A percentile compares a stretch with the other conserved stretches of the same genome.
These are phyloP conservation scores for Urocyon cinereoargenteus DNA, from an alignment of 2,797 vertebrate genomes.

Conservation along the genomic window DNA sequence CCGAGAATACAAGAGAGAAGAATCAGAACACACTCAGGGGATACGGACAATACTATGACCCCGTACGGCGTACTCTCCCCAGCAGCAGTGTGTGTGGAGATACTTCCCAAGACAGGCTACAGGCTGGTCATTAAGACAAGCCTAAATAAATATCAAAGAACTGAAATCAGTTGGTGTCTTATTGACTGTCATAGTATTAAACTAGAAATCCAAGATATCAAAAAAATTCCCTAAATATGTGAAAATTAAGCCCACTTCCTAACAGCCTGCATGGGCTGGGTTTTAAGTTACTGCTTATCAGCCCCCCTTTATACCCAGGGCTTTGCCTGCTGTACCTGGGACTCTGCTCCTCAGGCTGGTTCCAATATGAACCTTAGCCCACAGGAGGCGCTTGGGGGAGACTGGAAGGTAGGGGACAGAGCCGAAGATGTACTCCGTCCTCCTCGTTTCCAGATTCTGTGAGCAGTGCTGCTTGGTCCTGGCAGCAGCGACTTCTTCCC, in stretches of 20 bases:
- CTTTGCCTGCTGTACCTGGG: neutral
- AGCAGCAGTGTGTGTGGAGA: neutral
- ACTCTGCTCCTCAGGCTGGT: neutral
- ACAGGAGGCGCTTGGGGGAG: neutral
- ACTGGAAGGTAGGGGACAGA: neutral
- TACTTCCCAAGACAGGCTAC: neutral
- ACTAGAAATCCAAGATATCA: conserved; percentile 19
- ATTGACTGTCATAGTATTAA: neutral
- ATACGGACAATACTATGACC: neutral
- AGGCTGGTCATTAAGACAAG: neutral
- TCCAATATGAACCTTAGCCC: neutral
- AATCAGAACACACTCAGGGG: neutral
- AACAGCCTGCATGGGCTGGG: neutral
- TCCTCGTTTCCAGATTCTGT: neutral
- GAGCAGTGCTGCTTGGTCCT: neutral
- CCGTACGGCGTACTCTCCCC: neutral
- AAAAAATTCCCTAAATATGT: neutral
- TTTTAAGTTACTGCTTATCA: neutral
- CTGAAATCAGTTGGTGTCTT: neutral
- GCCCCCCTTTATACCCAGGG: neutral
- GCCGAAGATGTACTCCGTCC: neutral
- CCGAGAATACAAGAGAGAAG: neutral
- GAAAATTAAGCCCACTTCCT: neutral
- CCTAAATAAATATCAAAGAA: conserved; percentile 17
- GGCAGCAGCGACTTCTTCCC: neutral